A percentile compares a stretch with the other conserved stretches of the same genome.
phyloP scores from a whole-genome alignment of 2,888 invertebrate genomes.

The Meghimatium bilineatum region DNA sequence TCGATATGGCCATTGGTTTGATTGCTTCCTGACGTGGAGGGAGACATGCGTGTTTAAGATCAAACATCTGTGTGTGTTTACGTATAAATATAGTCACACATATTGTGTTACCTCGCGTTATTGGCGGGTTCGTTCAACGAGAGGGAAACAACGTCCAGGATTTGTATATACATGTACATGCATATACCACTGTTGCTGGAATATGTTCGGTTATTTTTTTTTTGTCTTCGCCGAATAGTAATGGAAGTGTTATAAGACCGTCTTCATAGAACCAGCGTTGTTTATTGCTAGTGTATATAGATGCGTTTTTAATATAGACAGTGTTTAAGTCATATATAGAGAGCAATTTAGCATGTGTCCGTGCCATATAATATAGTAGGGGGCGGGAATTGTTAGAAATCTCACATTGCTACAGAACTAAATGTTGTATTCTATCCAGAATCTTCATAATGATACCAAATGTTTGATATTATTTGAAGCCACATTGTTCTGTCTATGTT shows the following conservation, averaged over 20 bases:
- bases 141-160: conserved; percentile 2
- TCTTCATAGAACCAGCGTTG: background rate
- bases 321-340: no score
- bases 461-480: no score
- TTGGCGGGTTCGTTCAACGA: background rate
- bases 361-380: no score
- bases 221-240: background rate
- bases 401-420: no score
- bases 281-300: background rate
- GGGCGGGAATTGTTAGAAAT: no score
- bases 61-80: conserved; percentile 13
- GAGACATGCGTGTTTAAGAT: background rate
- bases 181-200: background rate
- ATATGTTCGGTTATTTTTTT: background rate
- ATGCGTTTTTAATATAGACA: background rate
- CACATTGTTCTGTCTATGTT: no score
- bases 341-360: no score
- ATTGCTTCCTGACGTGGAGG: conserved; percentile 8
- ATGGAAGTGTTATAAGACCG: background rate
- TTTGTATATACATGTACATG: conserved; percentile 33
- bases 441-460: no score
- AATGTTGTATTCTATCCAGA: no score
- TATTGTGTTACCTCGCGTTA: background rate
- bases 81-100: background rate
- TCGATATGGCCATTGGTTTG: conserved; percentile 3